Base-by-base conservation (phyloP, 2,888 invertebrate genomes). In the Nineta flava region DNA sequence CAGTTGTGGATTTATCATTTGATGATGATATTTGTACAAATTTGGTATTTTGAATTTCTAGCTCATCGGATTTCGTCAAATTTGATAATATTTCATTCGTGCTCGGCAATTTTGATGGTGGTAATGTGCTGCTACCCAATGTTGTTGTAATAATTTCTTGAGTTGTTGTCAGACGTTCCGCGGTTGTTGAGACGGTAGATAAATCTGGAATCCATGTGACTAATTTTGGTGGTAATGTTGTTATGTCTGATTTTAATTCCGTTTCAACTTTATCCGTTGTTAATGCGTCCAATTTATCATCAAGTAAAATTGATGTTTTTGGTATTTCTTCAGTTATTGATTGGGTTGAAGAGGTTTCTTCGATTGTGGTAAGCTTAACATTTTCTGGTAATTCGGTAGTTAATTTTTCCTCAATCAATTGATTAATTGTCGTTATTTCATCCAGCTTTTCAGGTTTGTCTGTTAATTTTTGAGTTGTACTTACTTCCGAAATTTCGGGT, bases 11-110 rank as follows among this genome's bases (percentile, higher is more conserved):
- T 45, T 34, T 17, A 53, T 51, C 34, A 19, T 52, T 50, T 43
- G 50, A 42, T 47, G 50, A 46, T 16, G 51, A 43, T 32, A 52
- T 46, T 47, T 48, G 43, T 35, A 52, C 53, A 46, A 47, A 52
- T 9, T 45, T 50, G 35, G 52, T 48, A 40, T 51, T 52, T 49
- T 50, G 49, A 40, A 44, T 38, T 49, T 21, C 48, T 48, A 17
- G 52, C 52, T 12, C 50, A 17, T 15, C 49, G 5, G 38, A 38
- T 13, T 2, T 38, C 7, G n/a, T 15, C 12, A 15, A 15, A 13
- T 38, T 38, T 15, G 15, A 5, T n/a, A 13, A n/a, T 2, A 38
- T 15, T 38, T 38, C 38, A 13, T n/a, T n/a, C 12, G n/a, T n/a
- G 15, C n/a, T 42, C 10, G 43, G 46, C n/a, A 38, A 3, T 10